A percentile compares a stretch with the other conserved stretches of the same genome.
These are phyloP conservation scores for Orchestes rusci DNA, from an alignment of 2,888 invertebrate genomes.

Conservation along the genomic window DNA sequence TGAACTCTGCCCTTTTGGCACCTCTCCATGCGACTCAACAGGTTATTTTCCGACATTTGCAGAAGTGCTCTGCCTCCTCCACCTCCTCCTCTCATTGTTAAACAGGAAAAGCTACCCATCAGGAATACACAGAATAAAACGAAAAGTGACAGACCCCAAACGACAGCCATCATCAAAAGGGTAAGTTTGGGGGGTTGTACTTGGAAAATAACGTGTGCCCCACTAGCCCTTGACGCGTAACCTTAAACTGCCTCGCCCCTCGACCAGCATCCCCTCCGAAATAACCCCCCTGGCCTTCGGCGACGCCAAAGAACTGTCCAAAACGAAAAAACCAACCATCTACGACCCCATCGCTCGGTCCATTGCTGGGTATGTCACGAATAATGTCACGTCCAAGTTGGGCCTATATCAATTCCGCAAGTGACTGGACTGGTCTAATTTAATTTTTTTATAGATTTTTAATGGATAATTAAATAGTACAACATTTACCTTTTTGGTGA, in stretches of 20 bases:
- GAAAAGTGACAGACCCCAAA: conserved; percentile 5
- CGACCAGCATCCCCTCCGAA: conserved; percentile 14
- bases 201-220: neutral
- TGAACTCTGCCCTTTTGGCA: conserved; percentile 10
- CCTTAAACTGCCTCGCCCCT: conserved; percentile 6
- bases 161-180: conserved; percentile 2
- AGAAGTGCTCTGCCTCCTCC: too few species aligned
- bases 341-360: conserved; percentile 41
- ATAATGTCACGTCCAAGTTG: conserved; percentile 29
- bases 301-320: conserved; percentile 10
- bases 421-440: neutral
- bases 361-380: conserved; percentile 40
- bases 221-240: conserved; percentile 11
- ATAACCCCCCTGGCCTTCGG: conserved; percentile 21
- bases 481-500: conserved; percentile 58
- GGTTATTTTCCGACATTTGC: too few species aligned
- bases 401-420: too few species aligned
- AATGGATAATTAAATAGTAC: neutral
- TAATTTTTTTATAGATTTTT: neutral
- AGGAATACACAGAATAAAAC: too few species aligned
- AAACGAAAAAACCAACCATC: conserved; percentile 29
- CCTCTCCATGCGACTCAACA: conserved; percentile 8
- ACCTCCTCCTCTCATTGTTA: too few species aligned
- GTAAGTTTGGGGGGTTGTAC: too few species aligned
- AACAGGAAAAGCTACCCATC: too few species aligned